phyloP scores from a whole-genome alignment of 2,113 vertebrate species.

The Cacatua alba region DNA sequence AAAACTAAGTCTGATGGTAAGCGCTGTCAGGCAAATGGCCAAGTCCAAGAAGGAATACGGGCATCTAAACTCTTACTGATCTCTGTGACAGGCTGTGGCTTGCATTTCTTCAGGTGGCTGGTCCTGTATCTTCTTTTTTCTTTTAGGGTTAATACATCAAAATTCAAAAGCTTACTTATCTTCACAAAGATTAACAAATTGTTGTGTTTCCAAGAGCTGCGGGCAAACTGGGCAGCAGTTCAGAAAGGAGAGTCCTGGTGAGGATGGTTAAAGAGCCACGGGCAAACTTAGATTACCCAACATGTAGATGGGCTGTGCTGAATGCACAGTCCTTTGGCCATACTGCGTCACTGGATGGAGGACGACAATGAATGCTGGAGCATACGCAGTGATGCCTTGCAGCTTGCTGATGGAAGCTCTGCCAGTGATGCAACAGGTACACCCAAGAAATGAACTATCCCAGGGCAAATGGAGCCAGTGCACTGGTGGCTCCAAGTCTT shows the following conservation, averaged over 20 bases:
- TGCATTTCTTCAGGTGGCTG: background rate
- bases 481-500: background rate
- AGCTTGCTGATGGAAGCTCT: background rate
- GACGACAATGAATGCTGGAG: background rate
- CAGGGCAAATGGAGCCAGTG: background rate
- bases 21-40: conserved; percentile 18
- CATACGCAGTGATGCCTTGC: rapidly evolving
- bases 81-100: background rate
- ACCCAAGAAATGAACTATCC: background rate
- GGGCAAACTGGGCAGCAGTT: background rate
- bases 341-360: background rate
- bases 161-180: background rate
- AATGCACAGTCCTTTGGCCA: background rate
- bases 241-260: background rate
- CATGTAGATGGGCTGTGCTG: background rate
- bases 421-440: background rate
- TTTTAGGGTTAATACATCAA: background rate
- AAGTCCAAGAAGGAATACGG: background rate
- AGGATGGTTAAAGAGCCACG: background rate
- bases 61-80: background rate
- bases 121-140: background rate
- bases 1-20: conserved; percentile 18
- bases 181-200: background rate
- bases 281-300: background rate
- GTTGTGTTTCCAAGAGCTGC: background rate